Conservation (phyloP, 37 sponge, comb jelly and placozoan genomes). For the Crambe crambe region DNA sequence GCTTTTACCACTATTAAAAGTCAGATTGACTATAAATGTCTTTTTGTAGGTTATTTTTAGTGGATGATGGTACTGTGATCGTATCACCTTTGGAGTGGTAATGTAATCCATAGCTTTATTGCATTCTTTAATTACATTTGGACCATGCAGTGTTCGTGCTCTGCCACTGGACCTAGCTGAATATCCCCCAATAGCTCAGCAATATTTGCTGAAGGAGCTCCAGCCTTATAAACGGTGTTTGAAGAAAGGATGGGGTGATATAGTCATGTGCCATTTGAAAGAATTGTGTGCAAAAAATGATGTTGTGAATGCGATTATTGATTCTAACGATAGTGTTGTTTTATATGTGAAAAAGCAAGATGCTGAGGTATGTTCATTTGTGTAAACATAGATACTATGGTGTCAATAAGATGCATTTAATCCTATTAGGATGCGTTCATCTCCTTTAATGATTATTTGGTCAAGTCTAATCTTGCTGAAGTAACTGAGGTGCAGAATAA, state of each 20-base stretch:
- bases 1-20: too few species aligned
- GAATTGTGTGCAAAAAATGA: not conserved
- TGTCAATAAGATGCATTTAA: not conserved
- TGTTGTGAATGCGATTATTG: not conserved
- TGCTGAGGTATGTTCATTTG: not conserved
- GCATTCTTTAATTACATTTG: not conserved
- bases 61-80: not conserved
- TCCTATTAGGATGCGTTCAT: not conserved
- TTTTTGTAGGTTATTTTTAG: conserved; percentile 1
- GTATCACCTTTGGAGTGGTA: not conserved
- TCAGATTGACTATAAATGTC: too few species aligned
- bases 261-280: not conserved
- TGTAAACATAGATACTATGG: too few species aligned
- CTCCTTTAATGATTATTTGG: not conserved
- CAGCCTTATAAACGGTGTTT: not conserved
- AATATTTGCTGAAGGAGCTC: not conserved
- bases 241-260: not conserved
- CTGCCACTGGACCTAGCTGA: not conserved
- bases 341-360: too few species aligned
- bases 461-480: not conserved
- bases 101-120: not conserved
- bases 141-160: not conserved
- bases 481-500: not conserved
- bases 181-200: not conserved
- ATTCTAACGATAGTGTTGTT: not conserved